Evolutionary conservation across 1,140 invertebrate genomes (phyloP), one percentile per base, ranked within the genome.

Genomic region (Himalopsyche phryganea): DNA sequence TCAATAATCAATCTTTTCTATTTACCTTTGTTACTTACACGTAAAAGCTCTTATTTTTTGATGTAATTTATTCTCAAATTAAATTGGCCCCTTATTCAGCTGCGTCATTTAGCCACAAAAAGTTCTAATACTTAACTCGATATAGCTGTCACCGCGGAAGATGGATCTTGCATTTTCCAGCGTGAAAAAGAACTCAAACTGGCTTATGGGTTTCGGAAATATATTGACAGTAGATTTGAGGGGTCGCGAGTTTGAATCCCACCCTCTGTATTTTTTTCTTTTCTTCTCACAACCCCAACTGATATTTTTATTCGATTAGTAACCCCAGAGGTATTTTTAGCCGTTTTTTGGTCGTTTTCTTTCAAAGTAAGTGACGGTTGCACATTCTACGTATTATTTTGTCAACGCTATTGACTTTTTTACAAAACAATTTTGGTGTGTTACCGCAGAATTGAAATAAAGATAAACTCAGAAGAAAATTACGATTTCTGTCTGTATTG

Each of bases 221-320:
- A 57, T 65, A 65, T 65, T 65, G 63, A 65, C 63, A 65, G 63
- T 61, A 61, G 63, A 65, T 61, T 58, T 61, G 63, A 59, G 59
- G 63, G 58, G 63, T 61, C 54, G 59, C n/a, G 50, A 56, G 36
- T 71, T 71, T 69, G 74, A 72, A 67, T 70, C 70, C 74, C 36
- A 71, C 76, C 75, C 74, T 73, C 75, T 72, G 73, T 76, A 76
- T 75, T 74, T 77, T 76, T 74, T 77, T 76, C 75, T 68, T 69
- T 59, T 61, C 75, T 73, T 69, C 71, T 73, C 23, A 5, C 75
- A 71, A 70, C 74, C 69, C 74, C 75, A 71, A 72, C 72, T 77
- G 76, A 78, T 78, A 78, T 78, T 78, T 78, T 78, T 78, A 78
- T 78, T 78, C 76, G 76, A 78, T 78, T 78, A 78, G 76, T 75